Percentiles rank a stretch among this genome's conserved stretches.
Evolutionary conservation across 2,888 invertebrate species (phyloP).

Genomic region (Apamea monoglypha): DNA sequence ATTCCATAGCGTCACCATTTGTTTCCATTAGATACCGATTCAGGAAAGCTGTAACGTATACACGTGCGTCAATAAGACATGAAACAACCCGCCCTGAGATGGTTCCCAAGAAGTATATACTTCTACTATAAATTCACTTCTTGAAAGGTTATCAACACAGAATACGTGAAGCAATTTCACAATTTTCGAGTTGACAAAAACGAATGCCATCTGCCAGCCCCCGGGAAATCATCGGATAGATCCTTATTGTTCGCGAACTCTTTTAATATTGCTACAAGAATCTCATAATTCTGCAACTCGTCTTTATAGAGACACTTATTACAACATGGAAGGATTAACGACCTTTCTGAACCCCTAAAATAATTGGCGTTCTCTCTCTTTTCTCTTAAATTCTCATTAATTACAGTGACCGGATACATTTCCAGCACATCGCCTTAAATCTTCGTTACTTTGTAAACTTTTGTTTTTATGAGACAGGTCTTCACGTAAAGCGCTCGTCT

Average conservation of each 20-base stretch:
- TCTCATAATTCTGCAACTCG: slow-evolving; percentile 32
- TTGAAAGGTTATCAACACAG: slow-evolving; percentile 18
- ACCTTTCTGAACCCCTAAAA: slow-evolving; percentile 16
- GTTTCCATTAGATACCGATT: slow-evolving; percentile 19
- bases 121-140: neutral
- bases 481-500: too few relatives aligned
- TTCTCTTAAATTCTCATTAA: slow-evolving; percentile 53
- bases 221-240: slow-evolving; percentile 36
- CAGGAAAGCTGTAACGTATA: neutral
- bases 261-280: slow-evolving; percentile 34
- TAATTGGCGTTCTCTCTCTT: slow-evolving; percentile 11
- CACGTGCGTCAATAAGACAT: too few relatives aligned
- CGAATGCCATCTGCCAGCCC: slow-evolving; percentile 7
- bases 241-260: slow-evolving; percentile 15
- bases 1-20: slow-evolving; percentile 18
- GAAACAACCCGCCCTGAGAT: neutral
- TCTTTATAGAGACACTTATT: slow-evolving; percentile 18
- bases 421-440: slow-evolving; percentile 34
- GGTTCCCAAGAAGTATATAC: neutral
- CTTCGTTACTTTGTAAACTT: slow-evolving; percentile 53
- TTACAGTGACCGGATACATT: slow-evolving; percentile 39
- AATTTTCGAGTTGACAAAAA: slow-evolving; percentile 35
- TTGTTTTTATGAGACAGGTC: slow-evolving; percentile 49
- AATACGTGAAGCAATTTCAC: slow-evolving; percentile 23
- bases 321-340: slow-evolving; percentile 28